Evolutionary conservation across 2,113 vertebrate species (phyloP), one percentile per base, ranked within the genome.

Genomic region (Oryzias woworae): DNA sequence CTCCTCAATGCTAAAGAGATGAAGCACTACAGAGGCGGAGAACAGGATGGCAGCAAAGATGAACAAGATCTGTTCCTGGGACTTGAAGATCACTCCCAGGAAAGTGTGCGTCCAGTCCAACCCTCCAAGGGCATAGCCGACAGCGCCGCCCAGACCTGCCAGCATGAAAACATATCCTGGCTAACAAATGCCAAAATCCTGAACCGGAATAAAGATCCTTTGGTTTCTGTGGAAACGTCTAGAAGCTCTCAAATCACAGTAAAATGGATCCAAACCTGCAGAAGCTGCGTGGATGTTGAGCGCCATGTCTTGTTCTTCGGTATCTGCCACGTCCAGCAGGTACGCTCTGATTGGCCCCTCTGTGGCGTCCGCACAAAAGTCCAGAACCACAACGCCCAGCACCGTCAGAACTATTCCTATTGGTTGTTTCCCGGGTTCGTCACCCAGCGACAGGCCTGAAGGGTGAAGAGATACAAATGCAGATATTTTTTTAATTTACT

Each of bases 251-350:
- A 13, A 42, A 42, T 7, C 5, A 42, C 5, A 42, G 13, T 42
- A 7, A 45, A 46, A 46, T 3, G 1, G 15, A 23, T 5, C 2
- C 1, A 3, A 75, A 99, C 97, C 96, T 17, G 96, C 95, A 61
- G 96, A 97, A 76, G 97, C 96, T 0, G 97, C 96, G 0, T 99
- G 97, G 84, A 98, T 98, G 70, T 98, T 99, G 22, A 99, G 94
- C 0, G 96, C 97, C 95, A 98, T 96, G 87, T 99, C 96, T 82
- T 99, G 97, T 20, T 99, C 97, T 46, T 98, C 96, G 0, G 94
- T 94, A 88, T 98, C 94, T 5, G 96, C 97, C 75, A 98, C 95
- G 0, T 99, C 97, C 76, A 99, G 86, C 62, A 99, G 79, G 75
- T 99, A 98, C 46, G 97, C 97, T 24, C 96, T 92, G 79, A 99